Conservation (phyloP, 2,888 invertebrate genomes). For the Drosophila birchii region DNA sequence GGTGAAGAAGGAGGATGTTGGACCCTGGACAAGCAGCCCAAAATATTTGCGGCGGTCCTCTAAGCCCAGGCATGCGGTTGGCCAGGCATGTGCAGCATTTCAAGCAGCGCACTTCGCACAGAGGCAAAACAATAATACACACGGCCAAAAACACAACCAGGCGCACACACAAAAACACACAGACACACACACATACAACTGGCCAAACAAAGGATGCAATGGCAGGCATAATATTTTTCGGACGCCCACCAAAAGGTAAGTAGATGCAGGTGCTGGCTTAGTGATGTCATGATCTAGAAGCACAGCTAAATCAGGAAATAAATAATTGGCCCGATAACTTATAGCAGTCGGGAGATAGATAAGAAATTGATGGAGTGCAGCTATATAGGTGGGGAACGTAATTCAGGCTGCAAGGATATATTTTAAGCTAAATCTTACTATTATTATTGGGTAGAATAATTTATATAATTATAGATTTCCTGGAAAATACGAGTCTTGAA, state of each 20-base stretch:
- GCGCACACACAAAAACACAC: neutral
- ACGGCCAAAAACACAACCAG: slow-evolving; percentile 15
- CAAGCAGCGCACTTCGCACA: slow-evolving; percentile 67
- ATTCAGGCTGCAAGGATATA: neutral
- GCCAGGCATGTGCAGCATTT: slow-evolving; percentile 80
- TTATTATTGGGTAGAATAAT: neutral
- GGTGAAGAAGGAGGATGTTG: slow-evolving; percentile 9
- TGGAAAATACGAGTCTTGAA: neutral
- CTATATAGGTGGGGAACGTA: neutral
- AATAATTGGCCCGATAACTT: slow-evolving; percentile 1
- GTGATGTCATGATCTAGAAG: slow-evolving; percentile 26
- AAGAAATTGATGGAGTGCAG: slow-evolving; percentile 15
- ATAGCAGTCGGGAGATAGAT: neutral
- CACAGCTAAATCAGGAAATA: slow-evolving; percentile 30
- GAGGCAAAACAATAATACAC: slow-evolving; percentile 45
- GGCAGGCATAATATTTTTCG: slow-evolving; percentile 63
- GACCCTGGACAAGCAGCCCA: slow-evolving; percentile 60
- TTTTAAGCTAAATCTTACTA: neutral
- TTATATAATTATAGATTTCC: neutral
- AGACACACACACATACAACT: slow-evolving; percentile 1
- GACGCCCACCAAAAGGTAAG: slow-evolving; percentile 41
- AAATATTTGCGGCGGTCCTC: slow-evolving; percentile 78
- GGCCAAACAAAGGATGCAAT: slow-evolving; percentile 60
- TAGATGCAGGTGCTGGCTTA: slow-evolving; percentile 48
- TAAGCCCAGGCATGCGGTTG: slow-evolving; percentile 78